These are phyloP conservation scores for Cricetomys ansorgei DNA, from an alignment of 2,113 vertebrate species.

Conservation along the genomic window DNA sequence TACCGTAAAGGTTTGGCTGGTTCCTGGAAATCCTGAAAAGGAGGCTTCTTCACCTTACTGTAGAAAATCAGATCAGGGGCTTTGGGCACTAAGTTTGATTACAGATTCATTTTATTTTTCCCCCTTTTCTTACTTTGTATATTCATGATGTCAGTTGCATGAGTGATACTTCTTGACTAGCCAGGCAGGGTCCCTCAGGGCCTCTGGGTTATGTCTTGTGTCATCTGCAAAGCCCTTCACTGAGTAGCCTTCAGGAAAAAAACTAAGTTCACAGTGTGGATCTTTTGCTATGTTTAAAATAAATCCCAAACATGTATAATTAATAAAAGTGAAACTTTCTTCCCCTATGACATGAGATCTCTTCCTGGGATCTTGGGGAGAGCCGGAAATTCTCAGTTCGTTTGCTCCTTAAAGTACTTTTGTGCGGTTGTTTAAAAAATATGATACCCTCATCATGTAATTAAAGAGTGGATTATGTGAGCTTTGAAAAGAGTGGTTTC, in stretches of 20 bases:
- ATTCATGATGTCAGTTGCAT: conserved; percentile 34
- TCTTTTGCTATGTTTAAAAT: conserved; percentile 61
- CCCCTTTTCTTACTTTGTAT: background rate
- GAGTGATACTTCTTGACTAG: background rate
- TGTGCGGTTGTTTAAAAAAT: background rate
- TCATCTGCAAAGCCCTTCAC: background rate
- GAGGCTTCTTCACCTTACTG: background rate
- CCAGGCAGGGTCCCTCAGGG: background rate
- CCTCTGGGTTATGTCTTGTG: conserved; percentile 20
- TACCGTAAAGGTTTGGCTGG: background rate
- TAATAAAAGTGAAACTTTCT: conserved; percentile 66
- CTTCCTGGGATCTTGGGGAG: conserved; percentile 26
- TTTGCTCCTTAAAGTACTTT: conserved; percentile 52
- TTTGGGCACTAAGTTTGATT: background rate
- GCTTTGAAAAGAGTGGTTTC: conserved; percentile 26
- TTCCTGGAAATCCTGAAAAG: background rate
- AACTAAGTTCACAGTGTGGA: conserved; percentile 38
- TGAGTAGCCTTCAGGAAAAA: conserved; percentile 6
- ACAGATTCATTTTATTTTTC: background rate
- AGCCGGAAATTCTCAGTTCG: conserved; percentile 5
- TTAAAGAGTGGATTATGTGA: conserved; percentile 24
- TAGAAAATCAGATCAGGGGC: background rate
- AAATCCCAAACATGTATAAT: conserved; percentile 16
- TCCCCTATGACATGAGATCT: conserved; percentile 47
- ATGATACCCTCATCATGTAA: background rate